These are phyloP conservation scores for Heliconius eleuchia DNA, from an alignment of 1,140 invertebrate species.

Conservation along the genomic window DNA sequence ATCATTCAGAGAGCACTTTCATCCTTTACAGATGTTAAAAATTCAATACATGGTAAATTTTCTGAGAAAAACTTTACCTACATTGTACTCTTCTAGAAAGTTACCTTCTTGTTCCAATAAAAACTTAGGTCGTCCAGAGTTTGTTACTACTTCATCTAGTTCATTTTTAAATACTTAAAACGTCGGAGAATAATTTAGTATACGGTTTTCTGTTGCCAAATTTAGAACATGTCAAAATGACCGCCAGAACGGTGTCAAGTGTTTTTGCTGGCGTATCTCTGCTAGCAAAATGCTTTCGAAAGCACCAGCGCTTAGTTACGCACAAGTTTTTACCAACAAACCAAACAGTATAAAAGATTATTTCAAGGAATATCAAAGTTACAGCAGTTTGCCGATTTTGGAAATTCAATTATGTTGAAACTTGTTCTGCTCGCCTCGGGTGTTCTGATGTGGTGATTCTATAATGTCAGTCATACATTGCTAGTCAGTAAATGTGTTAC, in stretches of 20 bases:
- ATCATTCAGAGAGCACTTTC: not conserved
- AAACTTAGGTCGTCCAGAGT: constrained; percentile 14
- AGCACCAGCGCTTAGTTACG: constrained; percentile 23
- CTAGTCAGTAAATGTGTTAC: constrained; percentile 59
- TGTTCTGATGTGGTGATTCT: constrained; percentile 66
- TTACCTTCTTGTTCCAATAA: constrained; percentile 10
- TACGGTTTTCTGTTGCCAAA: constrained; percentile 6
- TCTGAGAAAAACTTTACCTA: constrained; percentile 2
- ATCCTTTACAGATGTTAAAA: constrained; percentile 5
- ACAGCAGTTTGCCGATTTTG: constrained; percentile 51
- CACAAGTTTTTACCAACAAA: constrained; percentile 26
- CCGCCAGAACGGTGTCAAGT: constrained; percentile 28
- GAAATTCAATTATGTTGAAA: constrained; percentile 63
- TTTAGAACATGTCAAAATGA: constrained; percentile 23
- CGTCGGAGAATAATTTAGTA: constrained; percentile 12
- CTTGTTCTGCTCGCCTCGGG: constrained; percentile 51
- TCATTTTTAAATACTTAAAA: constrained; percentile 8
- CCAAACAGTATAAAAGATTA: constrained; percentile 33
- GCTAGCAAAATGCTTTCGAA: constrained; percentile 32
- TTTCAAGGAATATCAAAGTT: constrained; percentile 45
- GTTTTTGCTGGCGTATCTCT: constrained; percentile 28
- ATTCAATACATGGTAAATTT: constrained; percentile 12
- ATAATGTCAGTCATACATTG: constrained; percentile 65
- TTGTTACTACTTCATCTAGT: constrained; percentile 13
- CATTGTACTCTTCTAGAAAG: not conserved